Evolutionary conservation across 2,888 invertebrate species (phyloP), one percentile per base, ranked within the genome.

Genomic region (Caradrina kadenii): DNA sequence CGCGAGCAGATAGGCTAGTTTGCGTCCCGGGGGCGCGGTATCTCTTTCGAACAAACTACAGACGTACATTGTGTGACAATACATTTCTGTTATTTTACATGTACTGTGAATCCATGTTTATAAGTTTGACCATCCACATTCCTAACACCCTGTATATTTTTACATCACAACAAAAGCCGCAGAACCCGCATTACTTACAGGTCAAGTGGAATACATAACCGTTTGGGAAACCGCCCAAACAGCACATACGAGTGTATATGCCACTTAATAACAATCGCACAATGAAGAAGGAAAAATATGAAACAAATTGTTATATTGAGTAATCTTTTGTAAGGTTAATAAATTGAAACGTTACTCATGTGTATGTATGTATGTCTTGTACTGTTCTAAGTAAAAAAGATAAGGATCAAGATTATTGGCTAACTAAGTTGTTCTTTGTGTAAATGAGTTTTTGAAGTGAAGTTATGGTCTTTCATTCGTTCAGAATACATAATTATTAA

Each of bases 131-230:
- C 45, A 17, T 45, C 45, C 4, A 45, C 17, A 4, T 45, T 1
- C 42, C 15, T 42, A 1, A 15, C 0, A 35, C 35, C 8, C 2
- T 45, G 45, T 56, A 53, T 50, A 26, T 66, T 79, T n/a, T 60
- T 54, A 54, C 21, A 59, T 62, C 53, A 72, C 11, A 64, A 64
- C 58, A 53, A 56, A 60, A 61, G 39, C 2, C 39, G 31, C 52
- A 64, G 75, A 74, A 15, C n/a, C 45, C 31, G 42, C 61, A 67
- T 69, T 53, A 48, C 11, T 65, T 55, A 56, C 64, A 56, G 60
- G 67, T 79, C 82, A 82, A 82, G 82, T 69, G 71, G 71, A 66
- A 70, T 54, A 65, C 80, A 72, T 79, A 76, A 66, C 55, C 70
- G 62, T 76, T 82, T 81, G 80, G 83, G 73, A 59, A 62, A 35